These are phyloP conservation scores for Lytechinus pictus DNA, from an alignment of 35 echinoderm and acorn worm species.

Conservation along the genomic window DNA sequence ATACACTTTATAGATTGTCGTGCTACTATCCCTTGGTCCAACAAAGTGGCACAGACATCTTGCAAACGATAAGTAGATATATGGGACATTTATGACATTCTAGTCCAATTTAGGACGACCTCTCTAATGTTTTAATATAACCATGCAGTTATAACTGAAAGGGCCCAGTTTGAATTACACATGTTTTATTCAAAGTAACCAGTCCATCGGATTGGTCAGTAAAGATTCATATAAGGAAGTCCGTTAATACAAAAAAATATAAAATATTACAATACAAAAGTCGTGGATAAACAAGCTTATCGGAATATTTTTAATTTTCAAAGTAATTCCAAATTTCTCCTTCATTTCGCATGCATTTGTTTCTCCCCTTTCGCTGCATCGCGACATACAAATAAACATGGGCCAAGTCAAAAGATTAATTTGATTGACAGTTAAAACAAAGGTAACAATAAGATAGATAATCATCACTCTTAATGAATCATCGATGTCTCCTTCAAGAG, in stretches of 20 bases:
- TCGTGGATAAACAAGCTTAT: background rate
- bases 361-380: background rate
- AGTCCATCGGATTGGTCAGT: background rate
- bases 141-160: background rate
- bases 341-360: background rate
- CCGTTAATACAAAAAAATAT: background rate
- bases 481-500: background rate
- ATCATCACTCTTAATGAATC: background rate
- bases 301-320: background rate
- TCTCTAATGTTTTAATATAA: no score
- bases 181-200: background rate
- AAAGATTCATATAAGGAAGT: background rate
- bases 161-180: background rate
- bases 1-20: no score
- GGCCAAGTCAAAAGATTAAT: background rate
- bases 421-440: slow-evolving; percentile 13
- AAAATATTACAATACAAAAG: background rate
- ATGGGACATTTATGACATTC: no score
- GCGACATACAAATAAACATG: background rate
- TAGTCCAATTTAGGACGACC: no score
- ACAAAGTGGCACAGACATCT: no score
- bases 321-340: background rate
- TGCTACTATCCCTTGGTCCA: no score
- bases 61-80: no score
- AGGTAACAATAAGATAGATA: background rate